Evolutionary conservation across 2,797 vertebrate genomes (phyloP).

Genomic region (Pseudocheirus occidentalis): DNA sequence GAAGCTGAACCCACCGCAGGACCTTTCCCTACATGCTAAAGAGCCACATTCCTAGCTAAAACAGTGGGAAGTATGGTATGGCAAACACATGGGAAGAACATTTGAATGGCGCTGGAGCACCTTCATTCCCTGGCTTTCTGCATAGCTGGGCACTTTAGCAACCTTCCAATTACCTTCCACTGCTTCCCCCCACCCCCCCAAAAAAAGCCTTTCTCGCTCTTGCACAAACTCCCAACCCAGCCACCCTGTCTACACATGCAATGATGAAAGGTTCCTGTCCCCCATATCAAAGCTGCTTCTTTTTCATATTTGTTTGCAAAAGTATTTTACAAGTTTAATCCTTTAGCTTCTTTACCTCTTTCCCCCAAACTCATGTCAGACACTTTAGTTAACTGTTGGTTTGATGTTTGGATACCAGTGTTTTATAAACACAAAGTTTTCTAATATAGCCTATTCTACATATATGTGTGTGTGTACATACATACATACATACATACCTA

Average conservation of each 20-base stretch:
- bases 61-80: not conserved
- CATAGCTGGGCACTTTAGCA: not conserved
- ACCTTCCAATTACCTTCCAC: not conserved
- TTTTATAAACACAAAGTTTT: slow-evolving; percentile 82
- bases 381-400: slow-evolving; percentile 75
- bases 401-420: slow-evolving; percentile 76
- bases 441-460: slow-evolving; percentile 77
- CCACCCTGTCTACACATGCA: not conserved
- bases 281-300: not conserved
- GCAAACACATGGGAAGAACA: not conserved
- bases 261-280: not conserved
- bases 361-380: slow-evolving; percentile 53
- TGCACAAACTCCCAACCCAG: not conserved
- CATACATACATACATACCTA: not conserved
- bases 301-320: not conserved
- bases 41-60: not conserved
- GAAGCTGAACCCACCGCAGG: not conserved
- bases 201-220: not conserved
- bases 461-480: not conserved
- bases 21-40: not conserved
- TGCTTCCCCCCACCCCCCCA: too few relatives aligned
- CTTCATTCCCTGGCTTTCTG: not conserved
- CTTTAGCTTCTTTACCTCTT: not conserved
- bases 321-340: slow-evolving; percentile 5
- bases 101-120: not conserved